phyloP scores from a whole-genome alignment of 2,888 invertebrate genomes.

The Agrypnus murinus region DNA sequence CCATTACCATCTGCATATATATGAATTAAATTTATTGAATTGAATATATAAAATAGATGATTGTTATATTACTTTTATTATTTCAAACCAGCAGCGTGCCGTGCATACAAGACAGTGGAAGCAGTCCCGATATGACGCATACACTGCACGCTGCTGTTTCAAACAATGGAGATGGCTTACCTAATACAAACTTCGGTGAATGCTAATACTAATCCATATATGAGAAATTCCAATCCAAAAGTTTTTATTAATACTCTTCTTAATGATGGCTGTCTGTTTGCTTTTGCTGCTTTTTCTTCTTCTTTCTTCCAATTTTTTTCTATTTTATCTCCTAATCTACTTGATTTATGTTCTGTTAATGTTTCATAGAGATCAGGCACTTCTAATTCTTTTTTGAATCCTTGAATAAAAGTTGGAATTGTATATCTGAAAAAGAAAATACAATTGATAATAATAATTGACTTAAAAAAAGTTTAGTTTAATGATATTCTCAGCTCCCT shows the following conservation, averaged over 20 bases:
- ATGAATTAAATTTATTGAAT: conserved; percentile 8
- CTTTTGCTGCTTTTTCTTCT: conserved; percentile 68
- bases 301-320: conserved; percentile 78
- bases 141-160: no score
- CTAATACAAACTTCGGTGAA: conserved; percentile 29
- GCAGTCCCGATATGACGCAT: no score
- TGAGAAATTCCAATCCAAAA: conserved; percentile 76
- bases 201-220: conserved; percentile 74
- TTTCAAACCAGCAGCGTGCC: no score
- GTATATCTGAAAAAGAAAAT: conserved; percentile 77
- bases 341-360: conserved; percentile 80
- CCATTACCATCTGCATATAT: no score
- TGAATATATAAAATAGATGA: no score
- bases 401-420: conserved; percentile 80
- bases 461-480: no score
- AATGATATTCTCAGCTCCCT: no score
- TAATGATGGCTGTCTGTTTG: conserved; percentile 75
- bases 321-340: conserved; percentile 77
- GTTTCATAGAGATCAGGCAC: conserved; percentile 80
- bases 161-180: not conserved
- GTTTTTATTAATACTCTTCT: conserved; percentile 76
- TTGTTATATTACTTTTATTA: no score
- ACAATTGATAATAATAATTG: no score
- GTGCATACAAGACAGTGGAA: no score
- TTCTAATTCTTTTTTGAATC: conserved; percentile 79